Base-by-base conservation (phyloP, 1,140 invertebrate genomes). In the Macrobrachium nipponense region DNA sequence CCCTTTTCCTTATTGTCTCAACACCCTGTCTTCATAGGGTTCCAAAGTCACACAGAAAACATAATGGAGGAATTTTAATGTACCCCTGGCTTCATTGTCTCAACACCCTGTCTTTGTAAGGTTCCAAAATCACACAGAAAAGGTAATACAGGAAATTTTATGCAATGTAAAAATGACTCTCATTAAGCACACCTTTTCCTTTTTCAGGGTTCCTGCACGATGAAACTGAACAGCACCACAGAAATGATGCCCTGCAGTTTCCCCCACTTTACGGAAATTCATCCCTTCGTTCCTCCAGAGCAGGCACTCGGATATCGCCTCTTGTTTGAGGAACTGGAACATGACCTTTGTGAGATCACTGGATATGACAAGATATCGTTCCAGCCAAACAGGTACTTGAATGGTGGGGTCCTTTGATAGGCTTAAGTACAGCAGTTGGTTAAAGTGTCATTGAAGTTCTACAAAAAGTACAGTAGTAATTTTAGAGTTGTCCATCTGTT, bases 241-340 rank as follows among this genome's bases (percentile, higher is more conserved):
- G 98, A 99, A 92, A 97, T 99, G 96, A 97, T 99, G 95, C 97
- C 98, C 0, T 98, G 97, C 89, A 98, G 97, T 18, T 96, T 98
- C 92, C 95, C 95, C 64, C 95, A 97, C 89, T 98, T 99, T 90
- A 95, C 95, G 0, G 95, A 97, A 58, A 95, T 99, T 51, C 99
- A 99, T 92, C 98, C 99, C 2, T 99, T 99, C 92, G 97, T 96
- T 0, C 99, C 99, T 0, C 89, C 94, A 0, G 95, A 97, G 18
- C 98, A 99, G 91, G 95, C 96, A 0, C 91, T 94, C 81, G 99
- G 99, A 2, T 99, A 99, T 90, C 94, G 95, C 87, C 94, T 96
- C 90, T 92, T 99, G 87, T 98, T 99, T 90, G 92, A 94, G 68
- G 97, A 99, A 91, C 91, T 99, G 12, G 98, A 99, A 89, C 93